A percentile compares a stretch with the other conserved stretches of the same genome.
Evolutionary conservation across 2,113 vertebrate species (phyloP).

Genomic region (Silurus asotus): DNA sequence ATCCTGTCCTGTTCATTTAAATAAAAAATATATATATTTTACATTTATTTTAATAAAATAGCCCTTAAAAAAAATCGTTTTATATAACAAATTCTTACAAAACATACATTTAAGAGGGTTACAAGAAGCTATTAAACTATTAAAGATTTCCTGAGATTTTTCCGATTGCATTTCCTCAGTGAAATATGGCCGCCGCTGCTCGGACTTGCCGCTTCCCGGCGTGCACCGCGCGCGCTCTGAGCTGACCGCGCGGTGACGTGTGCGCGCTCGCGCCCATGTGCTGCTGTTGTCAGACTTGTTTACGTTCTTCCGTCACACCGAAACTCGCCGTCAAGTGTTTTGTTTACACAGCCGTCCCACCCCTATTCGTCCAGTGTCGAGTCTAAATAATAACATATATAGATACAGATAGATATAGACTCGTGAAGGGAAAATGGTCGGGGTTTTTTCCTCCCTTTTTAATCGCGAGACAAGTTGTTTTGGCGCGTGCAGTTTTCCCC

Average conservation of each 20-base stretch:
- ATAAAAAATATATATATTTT: background rate
- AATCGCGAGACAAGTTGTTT: background rate
- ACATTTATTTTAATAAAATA: background rate
- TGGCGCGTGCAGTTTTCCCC: background rate
- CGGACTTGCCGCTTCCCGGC: background rate
- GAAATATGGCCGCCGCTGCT: background rate
- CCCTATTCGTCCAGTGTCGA: constrained; percentile 45
- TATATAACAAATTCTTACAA: background rate
- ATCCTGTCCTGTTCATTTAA: background rate
- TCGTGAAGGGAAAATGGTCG: background rate
- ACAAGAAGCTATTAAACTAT: background rate
- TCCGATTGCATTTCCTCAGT: background rate
- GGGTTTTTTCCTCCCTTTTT: too few species aligned
- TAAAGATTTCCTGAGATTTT: background rate
- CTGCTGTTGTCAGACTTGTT: constrained; percentile 52
- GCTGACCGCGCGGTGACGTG: constrained; percentile 22
- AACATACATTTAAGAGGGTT: background rate
- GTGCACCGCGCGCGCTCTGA: background rate
- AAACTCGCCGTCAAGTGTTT: constrained; percentile 60
- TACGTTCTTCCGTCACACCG: constrained; percentile 63
- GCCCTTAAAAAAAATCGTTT: background rate
- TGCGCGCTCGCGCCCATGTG: constrained; percentile 5
- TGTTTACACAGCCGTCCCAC: constrained; percentile 63
- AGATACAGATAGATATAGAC: background rate
- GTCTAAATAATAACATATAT: background rate